A percentile compares a stretch with the other conserved stretches of the same genome.
Evolutionary conservation across 2,113 vertebrate genomes (phyloP).

Genomic region (Phoenicopterus ruber): DNA sequence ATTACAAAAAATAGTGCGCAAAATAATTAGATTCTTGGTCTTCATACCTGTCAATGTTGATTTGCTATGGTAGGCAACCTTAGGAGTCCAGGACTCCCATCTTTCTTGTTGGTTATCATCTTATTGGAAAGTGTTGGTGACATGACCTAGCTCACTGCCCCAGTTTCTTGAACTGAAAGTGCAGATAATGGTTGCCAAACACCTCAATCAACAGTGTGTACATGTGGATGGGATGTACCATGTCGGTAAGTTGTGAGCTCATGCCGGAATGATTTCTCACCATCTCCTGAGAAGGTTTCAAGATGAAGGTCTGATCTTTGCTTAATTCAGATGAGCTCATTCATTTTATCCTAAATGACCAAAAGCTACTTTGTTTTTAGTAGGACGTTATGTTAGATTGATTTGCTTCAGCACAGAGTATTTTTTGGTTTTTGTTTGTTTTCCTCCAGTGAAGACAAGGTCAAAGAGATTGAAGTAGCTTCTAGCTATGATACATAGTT

Average conservation of each 20-base stretch:
- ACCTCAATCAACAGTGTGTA: background rate
- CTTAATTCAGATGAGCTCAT: background rate
- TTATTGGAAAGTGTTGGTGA: background rate
- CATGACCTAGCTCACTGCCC: background rate
- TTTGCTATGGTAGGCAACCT: background rate
- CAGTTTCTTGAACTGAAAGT: background rate
- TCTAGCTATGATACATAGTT: background rate
- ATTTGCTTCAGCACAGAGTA: background rate
- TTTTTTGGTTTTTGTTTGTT: background rate
- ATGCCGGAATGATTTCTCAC: background rate
- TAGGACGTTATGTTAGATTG: background rate
- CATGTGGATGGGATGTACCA: background rate
- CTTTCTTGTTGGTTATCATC: background rate
- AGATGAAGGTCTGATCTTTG: background rate
- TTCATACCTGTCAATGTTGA: background rate
- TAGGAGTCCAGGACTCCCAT: background rate
- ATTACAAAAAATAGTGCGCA: background rate
- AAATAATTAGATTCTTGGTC: background rate
- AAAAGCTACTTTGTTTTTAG: background rate
- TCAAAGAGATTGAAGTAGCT: background rate
- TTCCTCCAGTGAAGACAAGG: background rate
- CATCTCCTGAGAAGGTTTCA: background rate
- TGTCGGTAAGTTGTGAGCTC: rapidly evolving
- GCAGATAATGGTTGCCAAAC: background rate
- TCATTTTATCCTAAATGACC: background rate